Percentiles rank a stretch among this genome's conserved stretches.
Evolutionary conservation across 2,797 vertebrate genomes (phyloP).

Genomic region (Otolemur crassicaudatus): DNA sequence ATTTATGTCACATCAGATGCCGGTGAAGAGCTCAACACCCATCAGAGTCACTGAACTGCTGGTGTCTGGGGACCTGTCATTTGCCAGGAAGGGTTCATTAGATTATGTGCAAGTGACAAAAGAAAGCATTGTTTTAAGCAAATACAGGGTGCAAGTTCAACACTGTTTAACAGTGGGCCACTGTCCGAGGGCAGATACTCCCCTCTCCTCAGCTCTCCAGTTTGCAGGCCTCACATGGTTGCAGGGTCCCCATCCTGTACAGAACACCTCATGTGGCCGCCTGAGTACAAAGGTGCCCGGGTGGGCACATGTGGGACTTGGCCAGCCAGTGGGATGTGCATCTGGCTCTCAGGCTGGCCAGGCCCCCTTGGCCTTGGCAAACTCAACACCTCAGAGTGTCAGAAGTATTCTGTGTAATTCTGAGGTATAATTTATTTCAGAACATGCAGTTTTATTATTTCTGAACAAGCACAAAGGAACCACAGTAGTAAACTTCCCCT

Average conservation of each 20-base stretch:
- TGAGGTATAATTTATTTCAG: too few relatives aligned
- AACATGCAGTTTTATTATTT: rapidly evolving
- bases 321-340: too few relatives aligned
- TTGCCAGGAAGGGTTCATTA: constrained; percentile 46
- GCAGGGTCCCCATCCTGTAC: too few relatives aligned
- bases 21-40: not conserved
- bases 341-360: not conserved
- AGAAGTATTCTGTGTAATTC: rapidly evolving
- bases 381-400: rapidly evolving
- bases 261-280: not conserved
- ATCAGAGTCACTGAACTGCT: not conserved
- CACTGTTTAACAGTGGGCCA: rapidly evolving
- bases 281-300: too few relatives aligned
- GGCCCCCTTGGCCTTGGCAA: rapidly evolving
- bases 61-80: not conserved
- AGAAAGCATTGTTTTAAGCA: not conserved
- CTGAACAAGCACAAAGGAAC: not conserved
- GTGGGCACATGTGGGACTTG: not conserved
- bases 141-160: not conserved
- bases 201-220: not conserved
- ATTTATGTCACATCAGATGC: not conserved
- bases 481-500: not conserved
- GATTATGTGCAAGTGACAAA: not conserved
- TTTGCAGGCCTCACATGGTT: too few relatives aligned
- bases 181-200: rapidly evolving